phyloP scores from a whole-genome alignment of 2,888 invertebrate species.

The Prosopocoilus inquinatus region DNA sequence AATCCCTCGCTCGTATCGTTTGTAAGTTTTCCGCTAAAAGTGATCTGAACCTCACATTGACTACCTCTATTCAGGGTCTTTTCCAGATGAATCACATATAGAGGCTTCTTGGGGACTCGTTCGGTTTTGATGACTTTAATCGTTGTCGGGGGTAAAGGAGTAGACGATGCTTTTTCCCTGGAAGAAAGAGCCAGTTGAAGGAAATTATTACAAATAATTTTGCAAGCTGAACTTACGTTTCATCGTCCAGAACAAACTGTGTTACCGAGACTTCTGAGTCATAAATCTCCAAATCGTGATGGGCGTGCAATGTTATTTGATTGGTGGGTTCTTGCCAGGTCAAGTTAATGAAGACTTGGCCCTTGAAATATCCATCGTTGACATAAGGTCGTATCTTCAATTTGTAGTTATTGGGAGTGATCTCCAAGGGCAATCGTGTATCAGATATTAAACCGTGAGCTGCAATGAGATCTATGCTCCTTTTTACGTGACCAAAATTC shows the following conservation, averaged over 20 bases:
- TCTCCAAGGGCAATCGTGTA: slow-evolving; percentile 60
- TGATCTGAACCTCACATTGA: slow-evolving; percentile 62
- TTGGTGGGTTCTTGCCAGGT: slow-evolving; percentile 63
- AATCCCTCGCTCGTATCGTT: slow-evolving; percentile 66
- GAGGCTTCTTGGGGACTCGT: slow-evolving; percentile 60
- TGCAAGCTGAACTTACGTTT: slow-evolving; percentile 37
- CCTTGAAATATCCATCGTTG: slow-evolving; percentile 64
- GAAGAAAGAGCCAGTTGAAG: slow-evolving; percentile 3
- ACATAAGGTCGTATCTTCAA: slow-evolving; percentile 66
- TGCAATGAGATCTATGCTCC: slow-evolving; percentile 72
- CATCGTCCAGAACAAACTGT: slow-evolving; percentile 40
- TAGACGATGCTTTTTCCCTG: slow-evolving; percentile 33
- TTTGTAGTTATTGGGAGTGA: slow-evolving; percentile 65
- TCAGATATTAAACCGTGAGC: slow-evolving; percentile 65
- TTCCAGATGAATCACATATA: slow-evolving; percentile 61
- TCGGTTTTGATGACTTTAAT: slow-evolving; percentile 51
- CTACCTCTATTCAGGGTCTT: slow-evolving; percentile 57
- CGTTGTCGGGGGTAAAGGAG: slow-evolving; percentile 33
- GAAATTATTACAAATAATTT: background rate
- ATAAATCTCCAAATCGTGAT: slow-evolving; percentile 62
- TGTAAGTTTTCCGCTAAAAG: slow-evolving; percentile 65
- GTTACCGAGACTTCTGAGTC: slow-evolving; percentile 53
- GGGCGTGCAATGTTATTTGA: slow-evolving; percentile 64
- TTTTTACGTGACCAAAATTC: slow-evolving; percentile 26
- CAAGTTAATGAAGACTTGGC: slow-evolving; percentile 67